Base-by-base conservation (phyloP, 2,888 invertebrate genomes). In the Blastobasis adustella region DNA sequence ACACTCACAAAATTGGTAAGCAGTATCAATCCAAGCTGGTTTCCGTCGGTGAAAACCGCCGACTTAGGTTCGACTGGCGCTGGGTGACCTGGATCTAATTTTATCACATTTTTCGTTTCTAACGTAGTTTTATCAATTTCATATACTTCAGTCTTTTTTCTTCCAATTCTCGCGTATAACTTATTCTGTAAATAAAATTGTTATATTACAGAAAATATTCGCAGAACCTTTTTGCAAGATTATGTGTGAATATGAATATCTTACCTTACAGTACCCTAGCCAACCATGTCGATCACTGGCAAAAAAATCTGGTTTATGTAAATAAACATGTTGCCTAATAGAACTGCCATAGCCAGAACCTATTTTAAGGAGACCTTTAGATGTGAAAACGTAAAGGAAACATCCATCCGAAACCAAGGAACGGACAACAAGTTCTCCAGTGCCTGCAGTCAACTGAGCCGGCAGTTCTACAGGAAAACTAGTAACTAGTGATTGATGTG, bases 291-390 rank as follows among this genome's bases (percentile, higher is more conserved):
- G 91, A 69, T 96, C 96, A 58, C 93, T 92, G 6, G 93, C 92
- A 74, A 97, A 96, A 75, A 96, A 94, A 56, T 86, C 80, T 37
- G 93, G 91, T 76, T 96, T 96, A 73, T 94, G 93, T 58, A 93
- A 88, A 73, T 97, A 96, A 36, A 97, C 90, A 69, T 96, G 95
- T n/a, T 97, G 98, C 79, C 94, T 94, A 60, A 96, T 92, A 6
- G 98, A 97, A 58, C 96, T 96, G 49, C 96, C 95, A 74, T 96
- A 97, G 6, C 99, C 99, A 49, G 98, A 96, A 10, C 99, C 99
- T 57, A 99, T 93, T 89, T 99, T 99, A 58, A 96, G 90, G 46
- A 99, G 88, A 1, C 97, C 96, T 65, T 93, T 93, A 7, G 93
- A 93, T 39, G 95, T 93, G 65, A 96, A 93, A 38, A 99, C 88